Percentiles rank a stretch among this genome's conserved stretches.
Conservation (phyloP, 2,888 invertebrate species). For the Heteropelma amictum region DNA sequence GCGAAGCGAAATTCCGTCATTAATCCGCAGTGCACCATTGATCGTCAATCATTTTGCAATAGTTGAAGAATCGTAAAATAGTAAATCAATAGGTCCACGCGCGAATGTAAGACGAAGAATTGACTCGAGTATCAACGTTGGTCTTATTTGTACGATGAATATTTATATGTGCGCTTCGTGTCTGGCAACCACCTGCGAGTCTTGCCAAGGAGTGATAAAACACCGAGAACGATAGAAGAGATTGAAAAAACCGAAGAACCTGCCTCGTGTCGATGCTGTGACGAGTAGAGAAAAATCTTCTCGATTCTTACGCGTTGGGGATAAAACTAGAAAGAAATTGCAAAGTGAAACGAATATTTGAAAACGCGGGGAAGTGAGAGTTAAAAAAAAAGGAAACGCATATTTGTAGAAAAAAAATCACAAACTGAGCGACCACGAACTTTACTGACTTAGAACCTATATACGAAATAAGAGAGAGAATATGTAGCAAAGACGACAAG, state of each 20-base stretch:
- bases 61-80: too few species aligned
- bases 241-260: slow-evolving; percentile 57
- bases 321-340: slow-evolving; percentile 42
- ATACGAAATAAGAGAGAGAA: slow-evolving; percentile 27
- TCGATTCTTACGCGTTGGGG: neutral
- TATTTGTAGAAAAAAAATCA: slow-evolving; percentile 19
- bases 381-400: neutral
- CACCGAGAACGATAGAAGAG: slow-evolving; percentile 45
- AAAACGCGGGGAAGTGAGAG: neutral
- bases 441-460: slow-evolving; percentile 36
- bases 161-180: slow-evolving; percentile 4
- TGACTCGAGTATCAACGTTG: too few species aligned
- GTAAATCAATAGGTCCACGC: too few species aligned
- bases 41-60: too few species aligned
- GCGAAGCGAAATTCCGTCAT: too few species aligned
- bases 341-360: slow-evolving; percentile 24
- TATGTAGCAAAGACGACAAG: slow-evolving; percentile 36
- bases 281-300: slow-evolving; percentile 65
- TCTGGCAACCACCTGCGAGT: slow-evolving; percentile 54
- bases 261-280: slow-evolving; percentile 72
- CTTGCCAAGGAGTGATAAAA: slow-evolving; percentile 15
- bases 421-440: slow-evolving; percentile 25
- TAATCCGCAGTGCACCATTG: too few species aligned
- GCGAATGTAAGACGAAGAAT: too few species aligned
- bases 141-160: too few species aligned